phyloP scores from a whole-genome alignment of 2,888 invertebrate genomes.

The Dermolepida albohirtum region DNA sequence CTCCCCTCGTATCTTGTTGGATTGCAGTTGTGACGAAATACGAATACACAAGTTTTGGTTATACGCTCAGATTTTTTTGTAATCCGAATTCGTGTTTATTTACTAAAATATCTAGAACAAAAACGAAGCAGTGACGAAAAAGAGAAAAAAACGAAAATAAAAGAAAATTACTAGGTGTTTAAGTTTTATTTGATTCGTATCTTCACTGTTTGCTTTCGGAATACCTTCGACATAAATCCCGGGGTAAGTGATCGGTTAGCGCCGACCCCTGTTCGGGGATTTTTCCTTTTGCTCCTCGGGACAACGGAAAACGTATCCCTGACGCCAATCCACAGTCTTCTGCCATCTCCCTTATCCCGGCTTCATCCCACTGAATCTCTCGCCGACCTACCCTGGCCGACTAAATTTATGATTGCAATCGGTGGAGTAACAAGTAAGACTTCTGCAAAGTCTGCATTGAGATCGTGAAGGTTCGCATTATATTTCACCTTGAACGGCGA shows the following conservation, averaged over 20 bases:
- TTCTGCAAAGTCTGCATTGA: constrained; percentile 50
- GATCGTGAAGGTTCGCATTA: constrained; percentile 40
- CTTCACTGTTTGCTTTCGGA: constrained; percentile 61
- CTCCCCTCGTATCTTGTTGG: too few species aligned
- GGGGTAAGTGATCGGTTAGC: constrained; percentile 66
- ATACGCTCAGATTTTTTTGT: too few species aligned
- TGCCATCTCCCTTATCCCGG: constrained; percentile 39
- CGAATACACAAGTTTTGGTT: too few species aligned
- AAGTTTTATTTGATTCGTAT: constrained; percentile 50
- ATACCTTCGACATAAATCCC: constrained; percentile 65
- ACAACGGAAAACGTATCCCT: constrained; percentile 53
- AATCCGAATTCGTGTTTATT: too few species aligned
- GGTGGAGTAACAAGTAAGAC: constrained; percentile 62
- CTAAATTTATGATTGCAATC: constrained; percentile 66
- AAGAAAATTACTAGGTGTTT: constrained; percentile 41
- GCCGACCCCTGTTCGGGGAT: constrained; percentile 64
- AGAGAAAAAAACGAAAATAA: constrained; percentile 24
- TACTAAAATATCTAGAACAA: too few species aligned
- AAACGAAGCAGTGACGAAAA: too few species aligned
- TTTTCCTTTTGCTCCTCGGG: constrained; percentile 57
- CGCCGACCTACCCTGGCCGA: constrained; percentile 17
- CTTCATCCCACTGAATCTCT: constrained; percentile 6
- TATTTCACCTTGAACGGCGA: constrained; percentile 41
- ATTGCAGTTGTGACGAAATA: too few species aligned
- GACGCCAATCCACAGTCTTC: constrained; percentile 60